Evolutionary conservation across 1,140 invertebrate species (phyloP).

Genomic region (Drosophila simulans): DNA sequence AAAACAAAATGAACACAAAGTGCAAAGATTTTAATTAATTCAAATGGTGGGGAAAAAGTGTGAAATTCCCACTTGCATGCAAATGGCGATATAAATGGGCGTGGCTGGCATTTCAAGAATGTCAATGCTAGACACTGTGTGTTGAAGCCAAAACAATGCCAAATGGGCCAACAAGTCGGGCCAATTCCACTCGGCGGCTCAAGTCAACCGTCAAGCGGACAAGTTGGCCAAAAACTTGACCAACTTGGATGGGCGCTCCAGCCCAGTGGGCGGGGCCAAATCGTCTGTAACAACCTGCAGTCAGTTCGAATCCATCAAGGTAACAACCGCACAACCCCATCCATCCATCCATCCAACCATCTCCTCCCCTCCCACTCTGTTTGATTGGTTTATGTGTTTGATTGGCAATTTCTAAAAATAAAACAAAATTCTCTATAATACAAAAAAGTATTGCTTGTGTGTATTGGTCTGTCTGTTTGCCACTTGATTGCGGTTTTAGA

Average conservation of each 20-base stretch:
- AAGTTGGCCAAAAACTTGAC: constrained; percentile 63
- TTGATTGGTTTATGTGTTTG: constrained; percentile 53
- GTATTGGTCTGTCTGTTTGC: constrained; percentile 58
- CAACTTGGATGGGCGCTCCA: constrained; percentile 35
- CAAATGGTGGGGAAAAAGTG: constrained; percentile 17
- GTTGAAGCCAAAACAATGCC: constrained; percentile 61
- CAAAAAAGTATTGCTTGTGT: constrained; percentile 36
- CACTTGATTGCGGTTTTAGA: constrained; percentile 75
- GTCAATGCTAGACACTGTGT: constrained; percentile 32
- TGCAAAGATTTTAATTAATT: constrained; percentile 18
- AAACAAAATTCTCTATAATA: constrained; percentile 49
- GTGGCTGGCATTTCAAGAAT: constrained; percentile 40
- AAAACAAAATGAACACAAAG: constrained; percentile 5
- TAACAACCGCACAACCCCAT: constrained; percentile 3
- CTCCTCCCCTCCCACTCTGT: constrained; percentile 29
- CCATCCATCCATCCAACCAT: not conserved
- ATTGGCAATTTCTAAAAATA: constrained; percentile 76
- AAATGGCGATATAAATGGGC: constrained; percentile 13
- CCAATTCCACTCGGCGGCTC: constrained; percentile 10
- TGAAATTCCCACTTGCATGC: constrained; percentile 27
- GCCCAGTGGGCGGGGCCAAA: constrained; percentile 23
- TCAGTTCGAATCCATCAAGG: constrained; percentile 33
- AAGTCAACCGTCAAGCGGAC: constrained; percentile 43
- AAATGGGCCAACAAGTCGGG: constrained; percentile 38
- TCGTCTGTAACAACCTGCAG: constrained; percentile 28